Evolutionary conservation across 2,113 vertebrate genomes (phyloP).

Genomic region (Scatophagus argus): DNA sequence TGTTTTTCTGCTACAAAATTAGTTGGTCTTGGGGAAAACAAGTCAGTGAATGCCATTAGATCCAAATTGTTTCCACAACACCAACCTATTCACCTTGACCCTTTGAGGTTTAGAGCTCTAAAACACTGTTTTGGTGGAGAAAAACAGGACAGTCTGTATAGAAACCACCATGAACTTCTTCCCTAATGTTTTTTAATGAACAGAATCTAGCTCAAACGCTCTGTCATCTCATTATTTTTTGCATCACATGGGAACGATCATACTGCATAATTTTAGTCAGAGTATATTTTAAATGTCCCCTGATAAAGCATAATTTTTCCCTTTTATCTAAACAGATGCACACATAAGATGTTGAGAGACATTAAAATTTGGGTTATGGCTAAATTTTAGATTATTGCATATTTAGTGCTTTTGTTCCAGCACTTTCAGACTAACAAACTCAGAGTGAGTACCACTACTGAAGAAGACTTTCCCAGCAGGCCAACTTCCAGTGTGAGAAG

Average conservation of each 20-base stretch:
- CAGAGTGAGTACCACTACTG: not conserved
- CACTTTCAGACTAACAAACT: not conserved
- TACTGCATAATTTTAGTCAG: conserved; percentile 30
- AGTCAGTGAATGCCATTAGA: conserved; percentile 19
- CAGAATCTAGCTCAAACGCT: conserved; percentile 32
- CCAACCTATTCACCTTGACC: conserved; percentile 5
- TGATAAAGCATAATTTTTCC: conserved; percentile 3
- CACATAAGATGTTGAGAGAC: conserved; percentile 16
- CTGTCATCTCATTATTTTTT: conserved; percentile 56
- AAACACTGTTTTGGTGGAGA: not conserved
- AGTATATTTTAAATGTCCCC: conserved; percentile 52
- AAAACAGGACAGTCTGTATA: not conserved
- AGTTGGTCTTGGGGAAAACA: conserved; percentile 1
- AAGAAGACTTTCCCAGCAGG: conserved; percentile 15
- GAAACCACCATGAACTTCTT: conserved; percentile 15
- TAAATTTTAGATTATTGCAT: not conserved
- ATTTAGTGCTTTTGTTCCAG: not conserved
- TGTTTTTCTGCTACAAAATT: not conserved
- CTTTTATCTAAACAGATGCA: conserved; percentile 50
- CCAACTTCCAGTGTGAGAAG: conserved; percentile 12
- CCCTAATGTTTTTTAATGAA: conserved; percentile 51
- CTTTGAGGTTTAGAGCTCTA: not conserved
- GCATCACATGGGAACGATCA: conserved; percentile 42
- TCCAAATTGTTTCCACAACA: conserved; percentile 7
- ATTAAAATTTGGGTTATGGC: conserved; percentile 19